phyloP scores from a whole-genome alignment of 2,888 invertebrate species.

The Anoncus sp. region DNA sequence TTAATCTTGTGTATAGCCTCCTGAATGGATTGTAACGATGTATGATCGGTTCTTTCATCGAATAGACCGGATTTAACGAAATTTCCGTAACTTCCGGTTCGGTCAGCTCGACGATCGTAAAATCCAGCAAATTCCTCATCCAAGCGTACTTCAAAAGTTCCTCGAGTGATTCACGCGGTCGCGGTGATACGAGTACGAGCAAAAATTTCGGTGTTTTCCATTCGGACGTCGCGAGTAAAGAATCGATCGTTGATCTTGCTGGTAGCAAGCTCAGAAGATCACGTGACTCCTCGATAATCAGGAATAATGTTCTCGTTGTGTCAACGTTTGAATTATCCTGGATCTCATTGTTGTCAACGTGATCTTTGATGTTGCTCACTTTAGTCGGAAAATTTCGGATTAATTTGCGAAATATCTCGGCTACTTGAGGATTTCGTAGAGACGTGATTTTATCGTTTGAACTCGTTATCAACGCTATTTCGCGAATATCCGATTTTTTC shows the following conservation, averaged over 20 bases:
- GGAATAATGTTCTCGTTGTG: slow-evolving; percentile 24
- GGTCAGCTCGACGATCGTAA: slow-evolving; percentile 60
- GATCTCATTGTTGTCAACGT: background rate
- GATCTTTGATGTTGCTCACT: background rate
- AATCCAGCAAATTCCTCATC: slow-evolving; percentile 51
- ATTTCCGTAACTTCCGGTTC: background rate
- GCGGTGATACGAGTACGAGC: slow-evolving; percentile 31
- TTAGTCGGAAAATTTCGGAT: background rate
- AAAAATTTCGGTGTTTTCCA: slow-evolving; percentile 32
- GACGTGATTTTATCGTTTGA: background rate
- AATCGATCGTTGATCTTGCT: slow-evolving; percentile 6
- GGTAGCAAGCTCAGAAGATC: too few species aligned
- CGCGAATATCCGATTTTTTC: background rate
- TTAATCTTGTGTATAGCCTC: slow-evolving; percentile 25
- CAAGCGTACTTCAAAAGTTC: slow-evolving; percentile 54
- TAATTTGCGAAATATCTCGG: background rate
- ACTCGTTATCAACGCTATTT: slow-evolving; percentile 4
- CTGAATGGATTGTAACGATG: slow-evolving; percentile 67
- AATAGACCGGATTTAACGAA: background rate
- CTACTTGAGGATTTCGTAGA: background rate
- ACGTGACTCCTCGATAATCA: slow-evolving; percentile 16
- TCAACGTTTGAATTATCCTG: background rate
- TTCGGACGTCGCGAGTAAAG: slow-evolving; percentile 9
- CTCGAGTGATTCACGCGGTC: slow-evolving; percentile 38
- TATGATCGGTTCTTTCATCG: slow-evolving; percentile 24